These are phyloP conservation scores for Australoheros facetus DNA, from an alignment of 2,797 vertebrate genomes.

Conservation along the genomic window DNA sequence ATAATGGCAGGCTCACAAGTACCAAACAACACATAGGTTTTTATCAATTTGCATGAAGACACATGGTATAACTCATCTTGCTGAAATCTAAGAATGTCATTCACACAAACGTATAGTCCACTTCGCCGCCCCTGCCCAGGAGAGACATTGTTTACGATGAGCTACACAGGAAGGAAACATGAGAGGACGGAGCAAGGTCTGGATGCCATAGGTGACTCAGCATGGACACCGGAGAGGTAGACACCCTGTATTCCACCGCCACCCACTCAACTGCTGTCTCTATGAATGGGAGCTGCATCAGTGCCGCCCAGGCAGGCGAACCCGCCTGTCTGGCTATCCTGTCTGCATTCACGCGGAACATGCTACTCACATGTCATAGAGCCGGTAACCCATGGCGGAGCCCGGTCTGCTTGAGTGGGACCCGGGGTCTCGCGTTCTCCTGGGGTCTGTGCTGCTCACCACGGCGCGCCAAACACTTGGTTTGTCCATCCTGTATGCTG, in stretches of 20 bases:
- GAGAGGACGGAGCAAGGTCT: conserved; percentile 61
- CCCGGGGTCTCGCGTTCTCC: conserved; percentile 68
- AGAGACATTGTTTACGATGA: conserved; percentile 66
- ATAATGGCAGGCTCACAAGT: conserved; percentile 3
- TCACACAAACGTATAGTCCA: conserved; percentile 28
- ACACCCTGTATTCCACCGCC: conserved; percentile 46
- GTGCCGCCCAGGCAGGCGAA: conserved; percentile 1
- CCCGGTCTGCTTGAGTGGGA: conserved; percentile 69
- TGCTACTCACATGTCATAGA: conserved; percentile 96
- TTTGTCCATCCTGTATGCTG: conserved; percentile 79
- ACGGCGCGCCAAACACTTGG: conserved; percentile 81
- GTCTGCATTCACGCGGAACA: conserved; percentile 10
- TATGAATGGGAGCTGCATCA: conserved; percentile 53
- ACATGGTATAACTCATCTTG: conserved; percentile 15
- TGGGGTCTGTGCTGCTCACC: conserved; percentile 78
- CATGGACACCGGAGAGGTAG: conserved; percentile 43
- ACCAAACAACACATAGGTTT: conserved; percentile 14
- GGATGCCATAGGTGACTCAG: conserved; percentile 71
- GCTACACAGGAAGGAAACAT: conserved; percentile 33
- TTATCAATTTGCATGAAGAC: background rate
- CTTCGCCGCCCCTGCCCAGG: conserved; percentile 38
- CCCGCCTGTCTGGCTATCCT: background rate
- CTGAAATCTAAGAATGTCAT: conserved; percentile 17
- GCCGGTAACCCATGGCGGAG: conserved; percentile 91
- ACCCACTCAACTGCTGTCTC: conserved; percentile 36